Evolutionary conservation across 2,797 vertebrate species (phyloP).

Genomic region (Chaunax sp.): DNA sequence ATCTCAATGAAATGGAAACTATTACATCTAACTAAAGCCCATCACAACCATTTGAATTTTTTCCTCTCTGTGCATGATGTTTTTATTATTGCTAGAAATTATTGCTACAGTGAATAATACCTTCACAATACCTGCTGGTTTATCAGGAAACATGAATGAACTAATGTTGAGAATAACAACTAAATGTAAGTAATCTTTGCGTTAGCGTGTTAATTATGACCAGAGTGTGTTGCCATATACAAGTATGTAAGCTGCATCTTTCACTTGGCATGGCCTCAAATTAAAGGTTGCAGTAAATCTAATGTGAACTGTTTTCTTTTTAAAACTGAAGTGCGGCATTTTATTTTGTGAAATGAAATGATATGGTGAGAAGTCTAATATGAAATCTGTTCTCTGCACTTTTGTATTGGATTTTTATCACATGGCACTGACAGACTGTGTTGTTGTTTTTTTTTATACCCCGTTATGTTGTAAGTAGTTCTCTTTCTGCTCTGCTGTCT

Average conservation of each 20-base stretch:
- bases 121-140: conserved; percentile 91
- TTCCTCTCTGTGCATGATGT: conserved; percentile 88
- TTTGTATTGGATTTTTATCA: conserved; percentile 81
- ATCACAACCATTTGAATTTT: conserved; percentile 85
- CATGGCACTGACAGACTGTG: conserved; percentile 63
- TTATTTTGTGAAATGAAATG: conserved; percentile 82
- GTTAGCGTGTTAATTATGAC: conserved; percentile 86
- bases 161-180: conserved; percentile 52
- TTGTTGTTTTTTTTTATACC: conserved; percentile 77
- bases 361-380: conserved; percentile 71
- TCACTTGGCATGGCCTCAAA: conserved; percentile 90
- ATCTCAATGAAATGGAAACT: conserved; percentile 82
- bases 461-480: conserved; percentile 77
- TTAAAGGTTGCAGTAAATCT: conserved; percentile 88
- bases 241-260: conserved; percentile 88
- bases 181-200: conserved; percentile 73
- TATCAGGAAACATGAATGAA: conserved; percentile 84
- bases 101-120: conserved; percentile 77
- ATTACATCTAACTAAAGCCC: conserved; percentile 84
- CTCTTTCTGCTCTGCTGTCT: conserved; percentile 64
- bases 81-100: conserved; percentile 82
- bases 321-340: conserved; percentile 80
- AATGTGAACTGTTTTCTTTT: conserved; percentile 79
- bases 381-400: conserved; percentile 85
- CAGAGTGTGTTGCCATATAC: conserved; percentile 73